Evolutionary conservation across 2,888 invertebrate genomes (phyloP), one percentile per base, ranked within the genome.

Genomic region (Caenorhabditis sp.): DNA sequence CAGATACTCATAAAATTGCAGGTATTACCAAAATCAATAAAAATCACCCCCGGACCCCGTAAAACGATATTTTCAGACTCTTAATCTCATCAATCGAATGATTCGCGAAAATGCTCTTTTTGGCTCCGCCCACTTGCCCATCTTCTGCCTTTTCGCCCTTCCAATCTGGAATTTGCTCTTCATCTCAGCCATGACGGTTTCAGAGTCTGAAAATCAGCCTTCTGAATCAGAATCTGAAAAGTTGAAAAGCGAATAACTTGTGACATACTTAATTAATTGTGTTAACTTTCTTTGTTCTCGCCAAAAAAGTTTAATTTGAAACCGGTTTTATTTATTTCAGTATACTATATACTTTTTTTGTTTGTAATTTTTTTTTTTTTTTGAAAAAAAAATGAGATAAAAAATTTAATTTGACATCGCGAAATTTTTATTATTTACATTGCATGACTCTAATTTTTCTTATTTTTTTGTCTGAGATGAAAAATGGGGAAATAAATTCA

Each of bases 81-180:
- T 8, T 23, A 26, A 25, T 10, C 3, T 59, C 5, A 10, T 27
- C 10, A 12, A 17, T 20, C 25, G 14, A 20, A 36, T 76, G 20
- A 23, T 72, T 8, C 36, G 61, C 25, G 66, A 77, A 14, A 58
- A 78, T 57, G 54, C 63, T 2, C 36, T 71, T 0, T 70, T 71
- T 60, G 76, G 73, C 50, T 65, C 75, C 14, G 57, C 59, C 23
- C 71, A 71, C 17, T 74, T 80, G n/a, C 59, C 66, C n/a, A 58
- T 81, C 1, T 43, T 82, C 1, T 67, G 67, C 26, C 38, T 71
- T 23, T 54, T 70, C 23, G 76, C 68, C 26, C 59, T 69, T 50
- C 81, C 81, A 21, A 23, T 77, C n/a, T 82, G 81, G 81, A 82
- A 76, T 63, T 43, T 71, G 27, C 53, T 78, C 14, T 64, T 82